Conservation (phyloP, 2,888 invertebrate species). For the Clitarchus hookeri region DNA sequence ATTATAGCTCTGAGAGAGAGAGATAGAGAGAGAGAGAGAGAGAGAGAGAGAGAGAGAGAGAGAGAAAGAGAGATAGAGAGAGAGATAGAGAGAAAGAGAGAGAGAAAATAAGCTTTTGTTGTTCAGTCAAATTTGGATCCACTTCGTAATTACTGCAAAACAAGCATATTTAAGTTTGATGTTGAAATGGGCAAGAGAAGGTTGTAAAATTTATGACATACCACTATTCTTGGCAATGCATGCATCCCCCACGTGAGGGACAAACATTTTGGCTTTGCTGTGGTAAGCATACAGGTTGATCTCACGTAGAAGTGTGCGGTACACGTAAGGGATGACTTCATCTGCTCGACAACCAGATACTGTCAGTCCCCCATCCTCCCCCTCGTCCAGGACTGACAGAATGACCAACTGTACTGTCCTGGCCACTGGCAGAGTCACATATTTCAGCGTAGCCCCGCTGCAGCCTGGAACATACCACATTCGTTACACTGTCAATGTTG, state of each 20-base stretch:
- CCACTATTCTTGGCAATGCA: slow-evolving; percentile 1
- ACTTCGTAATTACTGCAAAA: too few relatives aligned
- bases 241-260: slow-evolving; percentile 8
- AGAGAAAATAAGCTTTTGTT: too few relatives aligned
- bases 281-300: slow-evolving; percentile 4
- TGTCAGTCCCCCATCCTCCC: neutral
- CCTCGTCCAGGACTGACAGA: neutral
- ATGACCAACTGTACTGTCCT: neutral
- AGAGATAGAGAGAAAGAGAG: too few relatives aligned
- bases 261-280: slow-evolving; percentile 5
- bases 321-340: neutral
- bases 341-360: neutral
- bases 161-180: too few relatives aligned
- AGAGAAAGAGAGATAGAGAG: too few relatives aligned
- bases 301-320: neutral
- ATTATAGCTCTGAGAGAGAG: too few relatives aligned
- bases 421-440: neutral
- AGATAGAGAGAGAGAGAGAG: too few relatives aligned
- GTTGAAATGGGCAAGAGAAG: too few relatives aligned
- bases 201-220: neutral
- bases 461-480: neutral
- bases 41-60: too few relatives aligned
- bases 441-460: neutral
- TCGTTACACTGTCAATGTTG: neutral
- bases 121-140: too few relatives aligned